Evolutionary conservation across 1,140 invertebrate genomes (phyloP).

Genomic region (Yoshiicerus persimilis): DNA sequence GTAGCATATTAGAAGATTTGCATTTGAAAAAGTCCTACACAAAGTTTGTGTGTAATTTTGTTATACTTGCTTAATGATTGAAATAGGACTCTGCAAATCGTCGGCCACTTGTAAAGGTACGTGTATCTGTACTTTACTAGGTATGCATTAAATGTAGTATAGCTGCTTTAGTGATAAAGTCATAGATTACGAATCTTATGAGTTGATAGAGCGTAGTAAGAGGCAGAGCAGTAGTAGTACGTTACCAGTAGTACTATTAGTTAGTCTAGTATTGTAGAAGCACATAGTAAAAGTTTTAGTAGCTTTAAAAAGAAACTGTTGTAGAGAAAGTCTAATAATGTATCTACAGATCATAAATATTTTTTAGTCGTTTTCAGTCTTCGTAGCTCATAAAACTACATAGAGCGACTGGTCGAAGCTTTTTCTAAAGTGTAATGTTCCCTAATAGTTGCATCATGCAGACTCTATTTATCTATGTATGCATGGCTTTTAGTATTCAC

Average conservation of each 20-base stretch:
- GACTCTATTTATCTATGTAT: background rate
- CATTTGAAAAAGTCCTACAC: background rate
- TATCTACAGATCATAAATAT: background rate
- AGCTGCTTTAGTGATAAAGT: background rate
- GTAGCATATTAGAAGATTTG: background rate
- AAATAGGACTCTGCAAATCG: slow-evolving; percentile 77
- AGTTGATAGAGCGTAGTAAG: background rate
- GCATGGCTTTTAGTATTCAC: background rate
- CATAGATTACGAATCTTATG: background rate
- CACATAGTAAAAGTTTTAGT: background rate
- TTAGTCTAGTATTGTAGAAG: background rate
- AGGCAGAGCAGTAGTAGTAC: background rate
- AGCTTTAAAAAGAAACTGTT: background rate
- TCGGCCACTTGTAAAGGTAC: slow-evolving; percentile 78
- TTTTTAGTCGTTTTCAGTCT: background rate
- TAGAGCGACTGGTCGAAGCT: background rate
- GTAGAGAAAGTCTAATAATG: background rate
- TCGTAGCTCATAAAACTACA: background rate
- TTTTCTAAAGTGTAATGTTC: background rate
- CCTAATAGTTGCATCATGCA: background rate
- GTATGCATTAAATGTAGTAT: background rate
- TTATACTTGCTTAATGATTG: background rate
- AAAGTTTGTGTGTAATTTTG: background rate
- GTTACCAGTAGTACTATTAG: background rate
- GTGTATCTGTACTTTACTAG: background rate